Evolutionary conservation across 1,140 invertebrate species (phyloP), one percentile per base, ranked within the genome.

Genomic region (Hydropsyche tenuis): DNA sequence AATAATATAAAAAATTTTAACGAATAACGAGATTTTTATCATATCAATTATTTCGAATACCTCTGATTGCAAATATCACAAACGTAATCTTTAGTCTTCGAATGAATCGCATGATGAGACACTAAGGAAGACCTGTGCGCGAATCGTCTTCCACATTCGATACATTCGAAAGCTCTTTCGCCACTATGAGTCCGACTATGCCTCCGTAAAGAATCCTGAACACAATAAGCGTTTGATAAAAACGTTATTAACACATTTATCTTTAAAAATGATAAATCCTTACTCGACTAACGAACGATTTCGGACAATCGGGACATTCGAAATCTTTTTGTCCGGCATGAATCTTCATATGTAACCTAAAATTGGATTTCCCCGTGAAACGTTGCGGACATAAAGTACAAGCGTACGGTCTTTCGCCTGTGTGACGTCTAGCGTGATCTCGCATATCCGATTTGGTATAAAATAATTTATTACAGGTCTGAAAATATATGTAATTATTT

Each of bases 351-450:
- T 77, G 75, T 51, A 73, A 37, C 6, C 64, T 62, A 48, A 69
- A 48, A 60, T 74, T 77, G 18, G 73, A 72, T 14, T 14, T 51
- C 27, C 75, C 85, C 0, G 88, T 86, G 73, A 97, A 97, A 74
- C 91, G 90, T 81, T 94, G 88, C 0, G 91, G 89, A 80, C 95
- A 97, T 4, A 93, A 82, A 66, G 96, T 92, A 81, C 95, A 97
- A 12, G 89, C 88, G 80, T 95, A 96, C 0, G 94, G 94, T 76
- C 80, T 76, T 73, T 93, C 92, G 0, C 92, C 92, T 0, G 91
- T 92, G 80, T 97, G 95, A 45, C 80, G 93, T 0, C 75, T 46
- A 0, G 70, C 69, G 43, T 77, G 75, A 42, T 77, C 70, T 9
- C 70, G 18, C 75, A 77, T 77, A 45, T 77, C 75, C 3, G 75